Conservation (phyloP, 2,797 vertebrate species). For the Sarcoramphus papa region DNA sequence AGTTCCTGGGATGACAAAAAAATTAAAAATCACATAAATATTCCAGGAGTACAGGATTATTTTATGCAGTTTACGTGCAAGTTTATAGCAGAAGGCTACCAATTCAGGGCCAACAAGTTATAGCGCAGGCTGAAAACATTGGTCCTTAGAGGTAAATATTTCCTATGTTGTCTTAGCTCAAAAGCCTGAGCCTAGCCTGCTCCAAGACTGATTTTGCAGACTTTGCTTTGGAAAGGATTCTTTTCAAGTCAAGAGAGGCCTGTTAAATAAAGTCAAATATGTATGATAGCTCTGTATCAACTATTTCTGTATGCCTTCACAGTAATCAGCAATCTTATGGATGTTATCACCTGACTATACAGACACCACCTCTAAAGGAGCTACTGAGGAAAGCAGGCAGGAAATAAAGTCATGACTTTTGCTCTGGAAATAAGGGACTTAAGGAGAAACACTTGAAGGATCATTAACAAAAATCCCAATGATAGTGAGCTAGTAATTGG, state of each 20-base stretch:
- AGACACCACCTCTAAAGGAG: neutral
- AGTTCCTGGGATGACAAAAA: neutral
- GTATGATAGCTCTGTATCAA: neutral
- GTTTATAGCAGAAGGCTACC: neutral
- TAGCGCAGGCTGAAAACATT: accelerated
- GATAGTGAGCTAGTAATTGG: neutral
- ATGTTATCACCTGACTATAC: neutral
- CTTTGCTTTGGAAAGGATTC: neutral
- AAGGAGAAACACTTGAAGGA: neutral
- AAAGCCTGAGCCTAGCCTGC: neutral
- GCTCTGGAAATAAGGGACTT: constrained; percentile 11
- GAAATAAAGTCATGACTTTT: neutral
- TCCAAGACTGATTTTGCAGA: neutral
- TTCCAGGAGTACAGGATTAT: neutral
- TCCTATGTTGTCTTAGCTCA: neutral
- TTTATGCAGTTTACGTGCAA: neutral
- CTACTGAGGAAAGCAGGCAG: neutral
- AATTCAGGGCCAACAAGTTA: neutral
- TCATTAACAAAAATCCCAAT: neutral
- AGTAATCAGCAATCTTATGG: neutral
- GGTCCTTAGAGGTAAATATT: neutral
- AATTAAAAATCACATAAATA: neutral
- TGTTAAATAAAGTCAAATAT: neutral
- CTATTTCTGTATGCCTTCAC: neutral
- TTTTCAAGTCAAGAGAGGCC: neutral